phyloP scores from a whole-genome alignment of 2,113 vertebrate species.

The Epinephelus cyanopodus region DNA sequence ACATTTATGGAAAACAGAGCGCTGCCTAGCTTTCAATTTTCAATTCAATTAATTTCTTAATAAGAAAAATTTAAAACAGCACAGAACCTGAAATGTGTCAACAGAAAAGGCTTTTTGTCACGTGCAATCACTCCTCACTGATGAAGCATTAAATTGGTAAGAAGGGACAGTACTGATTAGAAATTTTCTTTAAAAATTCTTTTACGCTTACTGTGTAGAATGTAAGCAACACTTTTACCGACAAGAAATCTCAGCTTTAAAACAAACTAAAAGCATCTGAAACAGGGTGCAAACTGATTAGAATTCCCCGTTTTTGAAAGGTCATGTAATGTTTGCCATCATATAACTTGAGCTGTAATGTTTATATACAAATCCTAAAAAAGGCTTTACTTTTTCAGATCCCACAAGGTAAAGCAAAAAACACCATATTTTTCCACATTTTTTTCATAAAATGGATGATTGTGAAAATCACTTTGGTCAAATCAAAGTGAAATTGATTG shows the following conservation, averaged over 20 bases:
- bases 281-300: background rate
- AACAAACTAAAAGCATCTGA: background rate
- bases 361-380: too few species aligned
- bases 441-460: too few species aligned
- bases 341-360: too few species aligned
- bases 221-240: background rate
- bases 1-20: constrained; percentile 54
- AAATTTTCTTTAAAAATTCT: background rate
- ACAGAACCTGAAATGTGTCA: background rate
- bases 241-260: background rate
- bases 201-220: background rate
- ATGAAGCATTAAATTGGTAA: constrained; percentile 61
- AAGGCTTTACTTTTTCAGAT: too few species aligned
- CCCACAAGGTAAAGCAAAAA: too few species aligned
- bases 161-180: constrained; percentile 6
- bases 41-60: constrained; percentile 56
- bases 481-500: too few species aligned
- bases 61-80: constrained; percentile 25
- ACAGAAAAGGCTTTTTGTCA: constrained; percentile 12
- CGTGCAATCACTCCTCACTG: constrained; percentile 26
- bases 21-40: constrained; percentile 35
- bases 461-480: too few species aligned
- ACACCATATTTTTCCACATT: too few species aligned
- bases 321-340: too few species aligned
- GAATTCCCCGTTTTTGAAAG: too few species aligned